Conservation (phyloP, 2,113 vertebrate genomes). For the Melanotaenia duboulayi region DNA sequence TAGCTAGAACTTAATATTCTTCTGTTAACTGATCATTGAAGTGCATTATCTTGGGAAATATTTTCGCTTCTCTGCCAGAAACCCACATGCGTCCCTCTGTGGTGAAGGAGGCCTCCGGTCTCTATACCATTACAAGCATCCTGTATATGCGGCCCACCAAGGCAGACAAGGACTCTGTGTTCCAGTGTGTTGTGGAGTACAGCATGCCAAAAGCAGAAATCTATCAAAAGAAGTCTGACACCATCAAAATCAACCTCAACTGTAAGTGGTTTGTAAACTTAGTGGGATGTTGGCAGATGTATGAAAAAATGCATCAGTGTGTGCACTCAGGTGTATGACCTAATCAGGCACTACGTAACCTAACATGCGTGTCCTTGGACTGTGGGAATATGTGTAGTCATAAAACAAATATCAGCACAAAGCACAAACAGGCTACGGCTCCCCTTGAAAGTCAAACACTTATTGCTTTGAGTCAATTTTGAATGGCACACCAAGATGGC, state of each 20-base stretch:
- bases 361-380: too few species aligned
- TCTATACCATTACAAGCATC: conserved; percentile 82
- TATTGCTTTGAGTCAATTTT: too few species aligned
- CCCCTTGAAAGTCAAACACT: too few species aligned
- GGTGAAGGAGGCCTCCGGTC: conserved; percentile 86
- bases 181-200: conserved; percentile 84
- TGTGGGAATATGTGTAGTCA: too few species aligned
- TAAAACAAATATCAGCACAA: too few species aligned
- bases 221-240: conserved; percentile 69
- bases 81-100: conserved; percentile 79
- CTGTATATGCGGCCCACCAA: conserved; percentile 84
- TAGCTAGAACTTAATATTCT: background rate
- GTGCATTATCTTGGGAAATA: background rate
- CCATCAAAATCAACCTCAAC: conserved; percentile 84
- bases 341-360: too few species aligned
- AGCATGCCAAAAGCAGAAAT: conserved; percentile 66
- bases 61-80: conserved; percentile 61
- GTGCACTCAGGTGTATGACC: too few species aligned
- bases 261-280: conserved; percentile 81
- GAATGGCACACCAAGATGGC: too few species aligned
- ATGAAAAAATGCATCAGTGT: too few species aligned
- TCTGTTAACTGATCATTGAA: background rate
- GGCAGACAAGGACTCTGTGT: conserved; percentile 80
- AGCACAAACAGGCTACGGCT: too few species aligned
- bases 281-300: too few species aligned